Evolutionary conservation across 2,797 vertebrate genomes (phyloP), one percentile per base, ranked within the genome.

Genomic region (Glossophaga mutica): DNA sequence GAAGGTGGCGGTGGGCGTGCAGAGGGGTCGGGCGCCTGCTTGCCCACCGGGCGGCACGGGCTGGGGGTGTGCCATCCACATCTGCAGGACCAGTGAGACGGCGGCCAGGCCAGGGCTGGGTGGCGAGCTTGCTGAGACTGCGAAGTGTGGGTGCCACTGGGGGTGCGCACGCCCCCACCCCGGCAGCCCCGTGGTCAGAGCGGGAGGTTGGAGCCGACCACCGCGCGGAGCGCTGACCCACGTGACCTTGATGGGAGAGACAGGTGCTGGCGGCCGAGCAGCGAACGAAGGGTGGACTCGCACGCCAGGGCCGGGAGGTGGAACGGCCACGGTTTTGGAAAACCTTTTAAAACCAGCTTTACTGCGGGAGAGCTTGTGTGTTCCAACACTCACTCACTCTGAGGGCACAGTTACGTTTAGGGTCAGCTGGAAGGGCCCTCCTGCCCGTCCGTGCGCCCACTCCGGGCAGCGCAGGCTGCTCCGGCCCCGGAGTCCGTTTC

Each of bases 391-490:
- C 42, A 5, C 26, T 22, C 67, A 9, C 44, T 19, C 15, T 7
- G 65, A 10, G 50, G 9, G 7, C 4, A 4, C 18, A 1, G 0
- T 7, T 29, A 1, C 21, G 0, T n/a, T 12, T 5, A 12, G 55
- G 4, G 59, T 62, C 26, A 2, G 26, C 57, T 11, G 5, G 12
- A 9, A 62, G 59, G 26, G 59, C 26, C 34, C 34, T 50, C 8
- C 0, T 10, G 11, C 10, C 15, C 11, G 59, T 15, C 26, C 24
- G 11, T 5, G 29, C 15, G 12, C 59, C 59, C 57, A 29, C 26
- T 11, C 26, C 3, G 55, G 57, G 57, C 57, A 59, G 55, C 57
- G 24, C 26, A 3, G 57, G 5, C 24, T 12, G 24, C 57, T 12
- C 24, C 55, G 22, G 26, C 39, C 15, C 26, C 1, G 11, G 59